Evolutionary conservation across 2,797 vertebrate species (phyloP).

Genomic region (Hozukius guyotensis): DNA sequence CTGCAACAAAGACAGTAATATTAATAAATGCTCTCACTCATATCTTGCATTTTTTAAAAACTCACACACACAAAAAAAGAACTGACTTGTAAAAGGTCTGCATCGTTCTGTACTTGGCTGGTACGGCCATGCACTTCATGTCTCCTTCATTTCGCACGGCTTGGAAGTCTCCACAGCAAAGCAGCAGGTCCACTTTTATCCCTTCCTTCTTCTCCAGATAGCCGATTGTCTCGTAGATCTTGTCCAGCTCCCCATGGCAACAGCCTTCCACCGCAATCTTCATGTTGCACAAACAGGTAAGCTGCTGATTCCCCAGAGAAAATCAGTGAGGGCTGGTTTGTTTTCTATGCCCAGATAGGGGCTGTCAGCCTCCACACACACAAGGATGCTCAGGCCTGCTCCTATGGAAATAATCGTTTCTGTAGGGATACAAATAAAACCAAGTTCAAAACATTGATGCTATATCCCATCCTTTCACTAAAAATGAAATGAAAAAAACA

Average conservation of each 20-base stretch:
- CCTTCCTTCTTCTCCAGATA: conserved; percentile 89
- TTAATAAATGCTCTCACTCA: not conserved
- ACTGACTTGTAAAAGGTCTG: conserved; percentile 96
- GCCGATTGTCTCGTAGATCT: conserved; percentile 94
- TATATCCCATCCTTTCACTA: not conserved
- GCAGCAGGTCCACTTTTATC: conserved; percentile 88
- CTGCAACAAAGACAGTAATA: conserved; percentile 68
- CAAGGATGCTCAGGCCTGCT: not conserved
- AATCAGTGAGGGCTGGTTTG: not conserved
- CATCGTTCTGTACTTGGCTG: conserved; percentile 93
- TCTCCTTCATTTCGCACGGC: conserved; percentile 96
- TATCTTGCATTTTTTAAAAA: not conserved
- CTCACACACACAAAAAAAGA: not conserved
- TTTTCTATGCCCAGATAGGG: not conserved
- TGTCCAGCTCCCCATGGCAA: conserved; percentile 97
- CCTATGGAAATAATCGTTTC: not conserved
- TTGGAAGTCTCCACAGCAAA: conserved; percentile 98
- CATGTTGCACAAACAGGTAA: conserved; percentile 77
- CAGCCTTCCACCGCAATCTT: conserved; percentile 97
- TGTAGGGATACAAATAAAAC: not conserved
- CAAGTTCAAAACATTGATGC: not conserved
- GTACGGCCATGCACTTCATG: conserved; percentile 95
- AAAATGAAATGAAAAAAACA: not conserved
- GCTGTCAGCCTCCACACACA: not conserved
- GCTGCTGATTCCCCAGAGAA: not conserved